These are phyloP conservation scores for Drosophila paulistorum DNA, from an alignment of 1,140 invertebrate genomes.

Conservation along the genomic window DNA sequence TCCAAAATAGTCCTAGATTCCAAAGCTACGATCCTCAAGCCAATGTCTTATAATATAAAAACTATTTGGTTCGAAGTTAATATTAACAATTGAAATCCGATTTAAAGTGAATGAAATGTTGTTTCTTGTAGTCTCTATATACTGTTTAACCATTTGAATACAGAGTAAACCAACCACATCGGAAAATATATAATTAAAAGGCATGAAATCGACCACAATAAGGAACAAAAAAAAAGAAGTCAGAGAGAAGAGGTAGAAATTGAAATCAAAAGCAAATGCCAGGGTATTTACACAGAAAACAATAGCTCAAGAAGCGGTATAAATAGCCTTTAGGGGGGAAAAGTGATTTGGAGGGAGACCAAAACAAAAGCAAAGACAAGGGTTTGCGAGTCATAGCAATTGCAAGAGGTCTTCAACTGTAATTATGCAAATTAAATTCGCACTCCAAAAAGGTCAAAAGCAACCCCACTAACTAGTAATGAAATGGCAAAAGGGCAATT, in stretches of 20 bases:
- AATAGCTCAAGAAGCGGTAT: constrained; percentile 47
- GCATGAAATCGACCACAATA: constrained; percentile 47
- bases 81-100: no score
- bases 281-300: constrained; percentile 34
- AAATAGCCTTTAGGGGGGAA: constrained; percentile 30
- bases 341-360: not conserved
- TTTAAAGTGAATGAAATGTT: no score
- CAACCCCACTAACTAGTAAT: constrained; percentile 5
- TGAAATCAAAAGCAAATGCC: constrained; percentile 33
- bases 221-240: constrained; percentile 1
- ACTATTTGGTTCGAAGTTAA: no score
- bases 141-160: not conserved
- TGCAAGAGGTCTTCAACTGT: constrained; percentile 25
- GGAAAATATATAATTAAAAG: constrained; percentile 58
- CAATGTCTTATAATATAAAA: no score
- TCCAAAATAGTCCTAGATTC: no score
- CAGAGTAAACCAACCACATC: not conserved
- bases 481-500: constrained; percentile 12
- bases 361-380: constrained; percentile 17
- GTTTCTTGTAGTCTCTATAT: not conserved
- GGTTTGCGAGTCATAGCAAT: constrained; percentile 9
- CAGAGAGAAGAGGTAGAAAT: not conserved
- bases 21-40: no score
- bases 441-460: constrained; percentile 64
- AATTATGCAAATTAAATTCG: constrained; percentile 72